Percentiles rank a stretch among this genome's conserved stretches.
These are phyloP conservation scores for Priapulus caudatus DNA, from an alignment of 2,888 invertebrate genomes.

Conservation along the genomic window DNA sequence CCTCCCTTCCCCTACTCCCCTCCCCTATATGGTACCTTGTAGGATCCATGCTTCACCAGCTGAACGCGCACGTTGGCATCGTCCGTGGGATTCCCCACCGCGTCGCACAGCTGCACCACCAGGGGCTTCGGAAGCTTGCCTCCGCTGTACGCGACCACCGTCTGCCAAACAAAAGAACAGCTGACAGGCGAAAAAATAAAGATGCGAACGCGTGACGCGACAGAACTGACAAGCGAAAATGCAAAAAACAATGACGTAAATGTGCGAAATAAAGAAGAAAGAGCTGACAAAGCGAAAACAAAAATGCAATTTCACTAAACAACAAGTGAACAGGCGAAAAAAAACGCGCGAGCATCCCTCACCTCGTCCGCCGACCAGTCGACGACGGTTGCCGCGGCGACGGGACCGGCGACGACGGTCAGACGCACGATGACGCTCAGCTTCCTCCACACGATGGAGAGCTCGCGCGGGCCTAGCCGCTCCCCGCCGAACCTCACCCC, in stretches of 20 bases:
- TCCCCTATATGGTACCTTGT: too few species aligned
- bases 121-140: constrained; percentile 27
- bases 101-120: constrained; percentile 32
- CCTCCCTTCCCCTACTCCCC: too few species aligned
- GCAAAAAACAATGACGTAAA: too few species aligned
- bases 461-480: constrained; percentile 28
- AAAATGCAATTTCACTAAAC: too few species aligned
- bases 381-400: constrained; percentile 27
- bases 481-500: constrained; percentile 28
- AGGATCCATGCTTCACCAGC: too few species aligned
- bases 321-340: not conserved
- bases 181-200: too few species aligned
- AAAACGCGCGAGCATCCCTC: not conserved
- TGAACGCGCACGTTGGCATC: constrained; percentile 30
- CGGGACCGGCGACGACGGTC: constrained; percentile 32
- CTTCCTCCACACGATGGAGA: constrained; percentile 27
- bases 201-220: too few species aligned
- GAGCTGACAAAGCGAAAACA: too few species aligned
- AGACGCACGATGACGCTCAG: constrained; percentile 30
- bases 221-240: too few species aligned
- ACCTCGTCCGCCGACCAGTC: constrained; percentile 31
- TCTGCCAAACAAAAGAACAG: constrained; percentile 25
- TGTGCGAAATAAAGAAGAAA: too few species aligned
- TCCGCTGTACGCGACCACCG: constrained; percentile 31
- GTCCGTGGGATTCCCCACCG: constrained; percentile 27